Evolutionary conservation across 92 coral and sea anemone genomes (phyloP).

Genomic region (Epizoanthus scotinus): DNA sequence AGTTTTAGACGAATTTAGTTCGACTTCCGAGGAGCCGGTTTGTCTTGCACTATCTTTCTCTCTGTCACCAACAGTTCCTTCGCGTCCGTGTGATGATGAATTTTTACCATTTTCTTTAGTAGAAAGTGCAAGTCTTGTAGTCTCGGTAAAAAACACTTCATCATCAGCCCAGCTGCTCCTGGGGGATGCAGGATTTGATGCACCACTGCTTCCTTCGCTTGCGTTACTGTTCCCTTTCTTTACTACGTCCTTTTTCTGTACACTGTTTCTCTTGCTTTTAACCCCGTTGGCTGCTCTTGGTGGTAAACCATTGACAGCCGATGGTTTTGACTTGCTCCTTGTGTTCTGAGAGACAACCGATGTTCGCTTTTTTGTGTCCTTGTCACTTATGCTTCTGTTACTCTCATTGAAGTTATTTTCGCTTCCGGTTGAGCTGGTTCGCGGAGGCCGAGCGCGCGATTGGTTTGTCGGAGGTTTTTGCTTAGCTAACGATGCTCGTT

Average conservation of each 20-base stretch:
- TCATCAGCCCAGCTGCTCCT: constrained; percentile 13
- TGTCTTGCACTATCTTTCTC: background rate
- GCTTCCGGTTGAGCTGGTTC: constrained; percentile 35
- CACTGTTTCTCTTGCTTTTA: background rate
- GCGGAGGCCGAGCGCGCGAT: background rate
- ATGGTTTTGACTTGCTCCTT: background rate
- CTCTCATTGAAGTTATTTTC: background rate
- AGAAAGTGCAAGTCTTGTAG: background rate
- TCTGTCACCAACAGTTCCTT: background rate
- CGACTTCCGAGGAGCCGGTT: background rate
- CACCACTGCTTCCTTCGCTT: background rate
- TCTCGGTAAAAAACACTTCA: constrained; percentile 20
- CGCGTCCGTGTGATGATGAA: background rate
- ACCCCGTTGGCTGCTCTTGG: background rate
- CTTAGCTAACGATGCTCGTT: background rate
- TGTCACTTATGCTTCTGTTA: background rate
- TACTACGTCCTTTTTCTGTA: background rate
- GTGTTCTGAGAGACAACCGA: constrained; percentile 4
- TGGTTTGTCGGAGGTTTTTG: background rate
- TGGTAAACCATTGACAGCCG: background rate
- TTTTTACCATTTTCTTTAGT: background rate
- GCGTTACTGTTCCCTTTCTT: background rate
- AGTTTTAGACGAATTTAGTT: background rate
- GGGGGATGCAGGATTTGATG: constrained; percentile 18
- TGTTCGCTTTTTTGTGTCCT: background rate